Base-by-base conservation (phyloP, 2,888 invertebrate genomes). In the Lochmaea capreae region DNA sequence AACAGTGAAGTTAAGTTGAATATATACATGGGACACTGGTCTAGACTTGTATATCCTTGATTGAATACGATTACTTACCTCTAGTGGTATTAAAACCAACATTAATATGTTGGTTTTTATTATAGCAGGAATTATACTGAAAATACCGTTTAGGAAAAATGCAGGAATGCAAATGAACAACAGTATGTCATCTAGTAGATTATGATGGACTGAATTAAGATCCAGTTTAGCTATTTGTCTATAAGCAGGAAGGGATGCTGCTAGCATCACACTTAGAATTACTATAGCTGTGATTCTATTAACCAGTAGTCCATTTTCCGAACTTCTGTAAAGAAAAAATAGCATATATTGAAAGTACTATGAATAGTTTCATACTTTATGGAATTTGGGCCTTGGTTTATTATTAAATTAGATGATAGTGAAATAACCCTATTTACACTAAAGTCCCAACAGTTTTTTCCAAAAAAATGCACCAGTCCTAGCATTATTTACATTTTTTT, bases 111-210 rank as follows among this genome's bases (percentile, higher is more conserved):
- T 80, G 14, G 71, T 72, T 57, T 71, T 65, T 26, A 79, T 58
- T 22, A 92, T 87, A 0, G 92, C 92, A 0, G 94, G 92, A 12
- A 92, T 88, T 79, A 93, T 88, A 76, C 92, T 92, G 74, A 94
- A 90, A 58, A 92, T 90, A 0, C 92, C 91, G 82, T 93, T 92
- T 79, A 93, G 87, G 82, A 93, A 92, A 87, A 92, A 93, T 16
- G 93, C 93, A 0, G 94, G 94, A 22, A 93, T 87, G 75, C 93
- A 93, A 67, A 93, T 90, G 81, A 93, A 92, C 0, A 94, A 88
- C 0, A 94, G 86, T 1, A 93, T 89, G 80, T 93, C 93, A 79
- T 94, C 94, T 42, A 94, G 88, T 12, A 91, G 85, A 0, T 92
- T 92, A 58, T 92, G 89, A 3, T 91, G 90, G 74, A 91, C 90